Evolutionary conservation across 2,888 invertebrate species (phyloP).

Genomic region (Hermaeophaga mercurialis): DNA sequence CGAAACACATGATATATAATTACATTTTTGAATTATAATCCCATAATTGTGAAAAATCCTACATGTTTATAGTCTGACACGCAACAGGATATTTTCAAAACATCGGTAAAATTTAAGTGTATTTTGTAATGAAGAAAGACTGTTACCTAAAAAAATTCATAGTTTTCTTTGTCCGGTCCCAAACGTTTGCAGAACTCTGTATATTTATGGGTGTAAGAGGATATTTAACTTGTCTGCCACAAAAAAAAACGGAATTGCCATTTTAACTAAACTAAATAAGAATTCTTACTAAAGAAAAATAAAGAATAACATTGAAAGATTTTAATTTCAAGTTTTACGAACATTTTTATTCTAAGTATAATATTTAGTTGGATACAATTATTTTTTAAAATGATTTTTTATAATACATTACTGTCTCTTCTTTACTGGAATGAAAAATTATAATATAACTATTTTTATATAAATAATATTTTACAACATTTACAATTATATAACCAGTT

Average conservation of each 20-base stretch:
- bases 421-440: constrained; percentile 5
- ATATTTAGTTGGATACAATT: background rate
- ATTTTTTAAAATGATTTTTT: background rate
- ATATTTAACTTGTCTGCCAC: background rate
- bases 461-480: constrained; percentile 54
- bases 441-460: constrained; percentile 27
- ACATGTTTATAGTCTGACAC: no score
- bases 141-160: no score
- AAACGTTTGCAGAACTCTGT: no score
- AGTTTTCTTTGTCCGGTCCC: no score
- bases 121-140: no score
- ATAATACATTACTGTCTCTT: constrained; percentile 1
- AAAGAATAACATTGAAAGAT: background rate
- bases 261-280: background rate
- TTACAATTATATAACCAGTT: constrained; percentile 52
- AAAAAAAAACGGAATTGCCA: constrained; percentile 3
- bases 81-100: no score
- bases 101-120: no score
- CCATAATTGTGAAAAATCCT: no score
- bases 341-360: background rate
- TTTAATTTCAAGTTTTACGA: background rate
- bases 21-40: no score
- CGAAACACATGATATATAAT: no score
- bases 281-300: constrained; percentile 6
- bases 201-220: no score